Percentiles rank a stretch among this genome's conserved stretches.
Evolutionary conservation across 2,113 vertebrate species (phyloP).

Genomic region (Centropristis striata): DNA sequence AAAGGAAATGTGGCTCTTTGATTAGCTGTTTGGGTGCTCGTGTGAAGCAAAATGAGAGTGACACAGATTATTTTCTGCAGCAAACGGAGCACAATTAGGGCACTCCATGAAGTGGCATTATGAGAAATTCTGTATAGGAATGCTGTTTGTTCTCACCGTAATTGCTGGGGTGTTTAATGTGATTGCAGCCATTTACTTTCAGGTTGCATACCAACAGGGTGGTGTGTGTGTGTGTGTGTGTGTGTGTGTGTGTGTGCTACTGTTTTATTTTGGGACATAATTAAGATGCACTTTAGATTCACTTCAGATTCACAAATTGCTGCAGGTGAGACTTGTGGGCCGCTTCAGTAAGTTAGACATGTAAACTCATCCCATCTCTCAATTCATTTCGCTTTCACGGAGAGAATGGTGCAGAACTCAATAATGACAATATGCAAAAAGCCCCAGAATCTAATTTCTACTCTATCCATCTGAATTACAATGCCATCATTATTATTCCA

Average conservation of each 20-base stretch:
- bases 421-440: slow-evolving; percentile 79
- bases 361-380: slow-evolving; percentile 53
- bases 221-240: neutral
- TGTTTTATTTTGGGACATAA: slow-evolving; percentile 35
- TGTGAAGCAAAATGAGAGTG: slow-evolving; percentile 33
- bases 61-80: slow-evolving; percentile 45
- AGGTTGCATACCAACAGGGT: slow-evolving; percentile 32
- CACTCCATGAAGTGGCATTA: slow-evolving; percentile 49
- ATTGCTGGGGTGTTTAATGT: slow-evolving; percentile 57
- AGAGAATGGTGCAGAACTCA: slow-evolving; percentile 64
- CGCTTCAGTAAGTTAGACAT: slow-evolving; percentile 46
- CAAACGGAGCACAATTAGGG: slow-evolving; percentile 49
- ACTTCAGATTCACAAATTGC: slow-evolving; percentile 43
- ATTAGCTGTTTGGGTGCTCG: slow-evolving; percentile 41
- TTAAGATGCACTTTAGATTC: slow-evolving; percentile 61
- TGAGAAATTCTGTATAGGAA: slow-evolving; percentile 46
- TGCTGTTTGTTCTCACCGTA: slow-evolving; percentile 61
- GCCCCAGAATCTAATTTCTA: slow-evolving; percentile 74
- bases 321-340: slow-evolving; percentile 47
- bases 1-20: slow-evolving; percentile 33
- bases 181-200: slow-evolving; percentile 62
- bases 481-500: slow-evolving; percentile 82
- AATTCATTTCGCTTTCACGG: slow-evolving; percentile 70
- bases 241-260: slow-evolving; percentile 6
- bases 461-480: slow-evolving; percentile 81